Base-by-base conservation (phyloP, 92 coral and sea anemone genomes). In the Paramuricea clavata region DNA sequence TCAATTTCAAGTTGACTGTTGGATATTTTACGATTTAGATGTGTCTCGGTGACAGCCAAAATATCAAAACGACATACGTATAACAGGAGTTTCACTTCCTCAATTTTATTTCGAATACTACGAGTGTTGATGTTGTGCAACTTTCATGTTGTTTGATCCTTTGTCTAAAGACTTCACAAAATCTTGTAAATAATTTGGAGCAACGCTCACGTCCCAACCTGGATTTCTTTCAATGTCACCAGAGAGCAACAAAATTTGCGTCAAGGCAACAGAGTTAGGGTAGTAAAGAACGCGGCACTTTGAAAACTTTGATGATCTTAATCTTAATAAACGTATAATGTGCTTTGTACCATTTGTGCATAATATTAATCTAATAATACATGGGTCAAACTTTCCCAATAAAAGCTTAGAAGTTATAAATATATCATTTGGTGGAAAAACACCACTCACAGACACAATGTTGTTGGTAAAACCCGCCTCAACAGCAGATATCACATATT, bases 41-140 rank as follows among this genome's bases (percentile, higher is more conserved):
- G 82, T 35, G 89, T 57, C 82, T 85, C 89, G 8, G 89, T 85
- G 7, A 85, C 59, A 34, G 89, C 79, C 33, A 86, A 70, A 76
- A 86, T 86, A 41, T 64, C 85, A 31, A 86, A 78, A 68, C 64
- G 77, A 71, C 85, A 77, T 17, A 49, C 41, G 52, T 77, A 39
- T 35, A 76, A 80, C 67, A 86, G 64, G 52, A 86, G 57, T 47
- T 86, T 86, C 41, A 86, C 62, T 62, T 76, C 89, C 59, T 76
- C 89, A 61, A 86, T 60, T 75, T 86, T 86, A 80, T 86, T 86
- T 35, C 89, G 67, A 31, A 86, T 21, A 44, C 89, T 76, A 26
- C 84, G 64, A 56, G 76, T 86, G 84, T 76, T 76, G 54, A 76
- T 62, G 62, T 71, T n/a, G 87, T 69, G 87, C 87, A 31, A 83